Conservation (phyloP, 2,113 vertebrate genomes). For the Limnothrissa miodon region DNA sequence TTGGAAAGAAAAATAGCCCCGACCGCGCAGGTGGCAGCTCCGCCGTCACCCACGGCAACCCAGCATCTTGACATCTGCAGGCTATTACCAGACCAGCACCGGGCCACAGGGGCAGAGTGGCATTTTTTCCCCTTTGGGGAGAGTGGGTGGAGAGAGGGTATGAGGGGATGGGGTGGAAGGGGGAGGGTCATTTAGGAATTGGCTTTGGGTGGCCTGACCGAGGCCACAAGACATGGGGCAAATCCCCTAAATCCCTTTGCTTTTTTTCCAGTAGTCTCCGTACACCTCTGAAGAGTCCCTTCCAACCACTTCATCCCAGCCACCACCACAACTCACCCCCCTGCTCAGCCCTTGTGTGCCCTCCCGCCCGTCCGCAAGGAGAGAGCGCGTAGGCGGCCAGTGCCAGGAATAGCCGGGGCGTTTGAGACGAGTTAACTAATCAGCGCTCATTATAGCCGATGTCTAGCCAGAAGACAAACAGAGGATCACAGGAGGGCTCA, state of each 20-base stretch:
- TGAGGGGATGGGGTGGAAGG: slow-evolving; percentile 7
- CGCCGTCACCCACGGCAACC: slow-evolving; percentile 32
- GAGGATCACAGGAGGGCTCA: slow-evolving; percentile 57
- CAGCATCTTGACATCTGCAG: slow-evolving; percentile 50
- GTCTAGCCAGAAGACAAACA: slow-evolving; percentile 77
- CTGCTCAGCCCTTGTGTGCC: not conserved
- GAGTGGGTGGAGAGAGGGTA: slow-evolving; percentile 19
- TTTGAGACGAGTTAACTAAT: slow-evolving; percentile 72
- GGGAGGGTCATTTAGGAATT: not conserved
- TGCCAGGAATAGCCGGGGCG: slow-evolving; percentile 64
- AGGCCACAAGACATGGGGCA: not conserved
- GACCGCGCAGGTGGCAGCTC: slow-evolving; percentile 52
- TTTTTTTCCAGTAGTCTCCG: slow-evolving; percentile 27
- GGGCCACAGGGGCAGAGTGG: no score
- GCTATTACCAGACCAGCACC: slow-evolving; percentile 32
- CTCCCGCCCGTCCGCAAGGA: not conserved
- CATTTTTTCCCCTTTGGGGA: not conserved
- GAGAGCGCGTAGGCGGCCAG: slow-evolving; percentile 38
- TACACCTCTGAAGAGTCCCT: slow-evolving; percentile 59
- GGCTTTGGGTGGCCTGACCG: not conserved
- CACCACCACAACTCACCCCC: no score
- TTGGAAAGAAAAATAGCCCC: slow-evolving; percentile 63
- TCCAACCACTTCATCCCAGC: no score
- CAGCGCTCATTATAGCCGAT: slow-evolving; percentile 70
- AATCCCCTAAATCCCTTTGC: not conserved